Evolutionary conservation across 2,888 invertebrate genomes (phyloP), one percentile per base, ranked within the genome.

Genomic region (Sarcophaga variegata): DNA sequence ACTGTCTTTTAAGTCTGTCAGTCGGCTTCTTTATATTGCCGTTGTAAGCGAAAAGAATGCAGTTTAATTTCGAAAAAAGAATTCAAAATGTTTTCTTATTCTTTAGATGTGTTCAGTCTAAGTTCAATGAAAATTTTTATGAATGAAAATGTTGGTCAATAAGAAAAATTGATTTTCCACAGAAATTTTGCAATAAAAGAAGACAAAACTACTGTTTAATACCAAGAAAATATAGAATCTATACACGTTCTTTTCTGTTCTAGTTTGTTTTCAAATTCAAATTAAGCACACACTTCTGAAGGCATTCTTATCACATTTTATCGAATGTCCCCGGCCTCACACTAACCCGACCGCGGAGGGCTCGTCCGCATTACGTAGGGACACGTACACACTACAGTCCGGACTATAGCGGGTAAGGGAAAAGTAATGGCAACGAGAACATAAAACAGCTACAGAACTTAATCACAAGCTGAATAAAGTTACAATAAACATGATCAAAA

Each of bases 11-110:
- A 79, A 69, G 54, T 75, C 45, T 27, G 14, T n/a, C 62, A 3
- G 54, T 63, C 74, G 79, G 59, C 63, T 79, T 74, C 11, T 47
- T 79, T 83, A 69, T 49, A 47, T 77, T 69, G 17, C 17, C 79
- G 54, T 76, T 47, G 22, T 20, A 49, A 37, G 17, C 27, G n/a
- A 20, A 60, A 37, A 63, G 10, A 59, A 70, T 71, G 63, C 70
- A 60, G 59, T 75, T 75, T 54, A 69, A 70, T 70, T 76, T 25
- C 25, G 5, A 27, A 45, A 27, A 54, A 49, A 54, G n/a, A 63
- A 54, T 5, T 17, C 27, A 45, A 75, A 22, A 37, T 1, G 0
- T 14, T 54, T 62, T 47, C 45, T 67, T 45, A 11, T 45, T 45
- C 5, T 60, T 17, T 54, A 45, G 4, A 25, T 63, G 66, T 6